phyloP scores from a whole-genome alignment of 2,113 vertebrate genomes.

The Echinops telfairi region DNA sequence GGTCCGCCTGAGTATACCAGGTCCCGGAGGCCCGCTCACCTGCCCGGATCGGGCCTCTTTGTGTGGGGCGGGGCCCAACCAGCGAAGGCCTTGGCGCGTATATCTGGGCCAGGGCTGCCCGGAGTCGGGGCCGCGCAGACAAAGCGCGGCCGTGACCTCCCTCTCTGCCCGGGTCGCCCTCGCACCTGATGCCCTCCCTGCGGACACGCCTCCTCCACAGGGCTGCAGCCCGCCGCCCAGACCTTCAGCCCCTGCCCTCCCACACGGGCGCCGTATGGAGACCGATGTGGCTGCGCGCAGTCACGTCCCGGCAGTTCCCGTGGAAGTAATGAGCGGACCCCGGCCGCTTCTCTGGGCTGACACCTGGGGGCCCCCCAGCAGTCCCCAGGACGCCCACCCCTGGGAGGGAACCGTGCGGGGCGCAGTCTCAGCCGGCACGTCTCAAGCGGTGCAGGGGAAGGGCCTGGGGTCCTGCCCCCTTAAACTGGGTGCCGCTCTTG shows the following conservation, averaged over 20 bases:
- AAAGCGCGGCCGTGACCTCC: constrained; percentile 39
- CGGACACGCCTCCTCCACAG: too few species aligned
- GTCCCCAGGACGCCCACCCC: neutral
- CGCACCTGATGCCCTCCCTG: neutral
- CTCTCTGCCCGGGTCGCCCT: neutral
- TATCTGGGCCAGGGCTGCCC: neutral
- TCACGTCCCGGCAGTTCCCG: neutral
- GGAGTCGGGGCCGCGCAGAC: neutral
- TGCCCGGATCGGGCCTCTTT: constrained; percentile 65
- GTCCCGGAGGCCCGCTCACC: constrained; percentile 32
- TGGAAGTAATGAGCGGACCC: neutral
- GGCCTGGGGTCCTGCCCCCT: neutral
- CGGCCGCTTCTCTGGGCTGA: neutral
- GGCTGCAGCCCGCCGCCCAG: neutral
- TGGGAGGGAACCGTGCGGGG: too few species aligned
- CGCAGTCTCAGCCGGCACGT: neutral
- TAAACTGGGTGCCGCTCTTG: neutral
- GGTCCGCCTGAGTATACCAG: neutral
- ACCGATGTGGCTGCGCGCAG: too few species aligned
- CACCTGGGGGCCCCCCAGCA: accelerated
- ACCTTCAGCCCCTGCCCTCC: too few species aligned
- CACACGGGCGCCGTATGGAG: neutral
- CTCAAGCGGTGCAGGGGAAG: neutral
- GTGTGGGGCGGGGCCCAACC: constrained; percentile 69
- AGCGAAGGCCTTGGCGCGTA: neutral